A percentile compares a stretch with the other conserved stretches of the same genome.
Conservation (phyloP, 2,888 invertebrate species). For the Mimumesa dahlbomi region DNA sequence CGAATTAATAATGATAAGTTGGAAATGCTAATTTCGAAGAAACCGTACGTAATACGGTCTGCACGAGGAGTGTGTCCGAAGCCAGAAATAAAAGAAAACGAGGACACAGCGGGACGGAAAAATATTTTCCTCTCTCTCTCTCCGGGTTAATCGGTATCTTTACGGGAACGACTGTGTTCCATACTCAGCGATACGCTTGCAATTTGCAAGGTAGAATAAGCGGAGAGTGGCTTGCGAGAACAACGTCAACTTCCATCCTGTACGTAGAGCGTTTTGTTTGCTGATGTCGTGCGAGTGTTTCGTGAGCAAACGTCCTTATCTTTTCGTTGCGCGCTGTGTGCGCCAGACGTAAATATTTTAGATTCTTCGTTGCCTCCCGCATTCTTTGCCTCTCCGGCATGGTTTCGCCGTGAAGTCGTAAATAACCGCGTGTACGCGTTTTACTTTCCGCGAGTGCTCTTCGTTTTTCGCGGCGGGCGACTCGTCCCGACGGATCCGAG, state of each 20-base stretch:
- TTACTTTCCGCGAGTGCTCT: conserved; percentile 34
- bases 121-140: no score
- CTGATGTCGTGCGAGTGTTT: conserved; percentile 59
- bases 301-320: conserved; percentile 62
- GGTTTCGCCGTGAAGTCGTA: conserved; percentile 23
- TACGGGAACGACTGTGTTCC: not conserved
- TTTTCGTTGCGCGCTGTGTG: conserved; percentile 18
- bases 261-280: conserved; percentile 54
- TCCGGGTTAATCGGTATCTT: not conserved
- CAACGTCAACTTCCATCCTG: conserved; percentile 22
- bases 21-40: no score
- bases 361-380: conserved; percentile 28
- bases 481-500: no score
- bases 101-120: no score
- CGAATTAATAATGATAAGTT: no score
- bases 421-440: conserved; percentile 38
- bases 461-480: conserved; percentile 18
- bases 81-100: no score
- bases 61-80: not conserved
- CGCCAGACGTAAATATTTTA: conserved; percentile 60
- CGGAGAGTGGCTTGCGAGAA: conserved; percentile 19
- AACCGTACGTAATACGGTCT: no score
- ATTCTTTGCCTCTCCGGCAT: conserved; percentile 14
- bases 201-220: conserved; percentile 1
- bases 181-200: not conserved